Conservation (phyloP, 2,797 vertebrate species). For the Psittacula derbiana region DNA sequence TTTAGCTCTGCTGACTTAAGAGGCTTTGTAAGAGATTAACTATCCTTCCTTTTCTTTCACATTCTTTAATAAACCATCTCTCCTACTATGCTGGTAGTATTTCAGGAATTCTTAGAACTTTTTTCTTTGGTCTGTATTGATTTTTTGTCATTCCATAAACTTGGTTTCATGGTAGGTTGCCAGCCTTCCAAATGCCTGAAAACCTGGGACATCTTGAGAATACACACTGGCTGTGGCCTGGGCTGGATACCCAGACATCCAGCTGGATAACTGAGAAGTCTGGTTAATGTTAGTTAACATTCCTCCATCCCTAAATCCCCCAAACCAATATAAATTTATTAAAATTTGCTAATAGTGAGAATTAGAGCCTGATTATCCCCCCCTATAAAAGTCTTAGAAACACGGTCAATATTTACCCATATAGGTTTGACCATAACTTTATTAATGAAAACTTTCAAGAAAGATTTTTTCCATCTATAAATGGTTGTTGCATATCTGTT, state of each 20-base stretch:
- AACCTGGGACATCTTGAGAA: not conserved
- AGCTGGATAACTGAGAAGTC: not conserved
- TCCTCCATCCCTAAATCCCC: not conserved
- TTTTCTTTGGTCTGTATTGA: not conserved
- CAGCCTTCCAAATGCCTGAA: not conserved
- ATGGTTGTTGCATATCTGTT: not conserved
- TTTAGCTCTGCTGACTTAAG: not conserved
- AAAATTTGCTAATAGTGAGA: not conserved
- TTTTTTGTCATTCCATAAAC: not conserved
- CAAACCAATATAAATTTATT: not conserved
- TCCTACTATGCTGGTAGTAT: accelerated
- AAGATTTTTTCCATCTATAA: not conserved
- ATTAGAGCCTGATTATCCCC: not conserved
- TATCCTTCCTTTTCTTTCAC: not conserved
- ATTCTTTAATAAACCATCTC: not conserved
- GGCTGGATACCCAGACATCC: not conserved
- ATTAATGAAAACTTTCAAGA: not conserved
- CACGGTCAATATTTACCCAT: not conserved
- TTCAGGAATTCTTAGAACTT: not conserved
- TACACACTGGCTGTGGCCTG: not conserved
- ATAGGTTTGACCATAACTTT: not conserved
- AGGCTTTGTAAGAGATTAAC: not conserved
- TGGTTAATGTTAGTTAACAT: not conserved
- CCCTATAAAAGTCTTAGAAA: not conserved
- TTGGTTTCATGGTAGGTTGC: not conserved